phyloP scores from a whole-genome alignment of 1,140 invertebrate species.

The Papilio helenus region DNA sequence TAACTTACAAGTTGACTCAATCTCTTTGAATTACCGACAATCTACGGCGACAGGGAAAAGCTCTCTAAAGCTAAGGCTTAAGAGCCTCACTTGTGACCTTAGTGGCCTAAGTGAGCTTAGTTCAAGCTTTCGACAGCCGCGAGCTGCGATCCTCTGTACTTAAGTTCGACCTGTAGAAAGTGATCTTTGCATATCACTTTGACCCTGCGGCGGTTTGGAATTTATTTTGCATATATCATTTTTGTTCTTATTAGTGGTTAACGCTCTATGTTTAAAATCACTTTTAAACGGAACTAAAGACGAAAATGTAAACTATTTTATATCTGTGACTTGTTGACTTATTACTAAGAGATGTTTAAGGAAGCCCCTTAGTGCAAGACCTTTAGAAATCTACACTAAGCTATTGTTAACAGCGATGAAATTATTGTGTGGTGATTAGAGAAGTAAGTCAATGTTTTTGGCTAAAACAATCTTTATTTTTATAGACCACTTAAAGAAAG shows the following conservation, averaged over 20 bases:
- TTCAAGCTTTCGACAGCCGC: constrained; percentile 30
- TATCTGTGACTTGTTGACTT: neutral
- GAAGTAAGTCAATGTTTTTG: neutral
- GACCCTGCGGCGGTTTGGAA: neutral
- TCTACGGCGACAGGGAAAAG: neutral
- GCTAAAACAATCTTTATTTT: neutral
- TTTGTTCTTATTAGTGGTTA: neutral
- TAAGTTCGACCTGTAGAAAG: constrained; percentile 23
- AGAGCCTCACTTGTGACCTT: neutral
- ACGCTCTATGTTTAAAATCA: neutral
- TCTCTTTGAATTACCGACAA: neutral
- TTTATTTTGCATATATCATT: constrained; percentile 5
- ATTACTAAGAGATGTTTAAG: neutral
- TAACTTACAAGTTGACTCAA: neutral
- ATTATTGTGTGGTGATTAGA: neutral
- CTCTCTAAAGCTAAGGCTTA: constrained; percentile 9
- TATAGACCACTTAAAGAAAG: too few relatives aligned
- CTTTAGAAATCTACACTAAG: neutral
- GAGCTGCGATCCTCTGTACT: neutral
- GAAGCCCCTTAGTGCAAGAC: neutral
- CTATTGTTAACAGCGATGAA: neutral
- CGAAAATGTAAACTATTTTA: neutral
- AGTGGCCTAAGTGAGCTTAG: constrained; percentile 31
- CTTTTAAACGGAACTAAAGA: too few relatives aligned
- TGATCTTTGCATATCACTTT: neutral